Percentiles rank a stretch among this genome's conserved stretches.
Evolutionary conservation across 2,888 invertebrate species (phyloP).

Genomic region (Trissonchulus sp.): DNA sequence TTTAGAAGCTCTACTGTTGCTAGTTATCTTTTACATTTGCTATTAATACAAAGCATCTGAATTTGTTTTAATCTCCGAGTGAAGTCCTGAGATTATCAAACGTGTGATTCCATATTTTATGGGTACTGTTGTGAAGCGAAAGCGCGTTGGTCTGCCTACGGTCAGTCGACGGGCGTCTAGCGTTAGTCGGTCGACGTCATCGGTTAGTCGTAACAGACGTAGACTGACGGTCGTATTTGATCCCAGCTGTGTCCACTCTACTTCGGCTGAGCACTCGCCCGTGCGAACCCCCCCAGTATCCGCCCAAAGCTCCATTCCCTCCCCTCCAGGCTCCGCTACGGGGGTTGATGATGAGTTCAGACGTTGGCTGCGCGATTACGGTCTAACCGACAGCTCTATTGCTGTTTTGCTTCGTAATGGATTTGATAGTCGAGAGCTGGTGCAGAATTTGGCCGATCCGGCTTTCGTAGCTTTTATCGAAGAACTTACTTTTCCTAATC

Average conservation of each 20-base stretch:
- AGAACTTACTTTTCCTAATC: background rate
- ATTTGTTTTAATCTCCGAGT: no score
- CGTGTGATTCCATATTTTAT: no score
- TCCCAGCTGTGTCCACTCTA: background rate
- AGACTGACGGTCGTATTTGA: background rate
- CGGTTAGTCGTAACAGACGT: background rate
- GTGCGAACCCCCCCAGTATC: background rate
- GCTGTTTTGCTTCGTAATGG: background rate
- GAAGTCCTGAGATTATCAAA: no score
- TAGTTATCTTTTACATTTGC: no score
- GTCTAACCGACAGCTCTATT: background rate
- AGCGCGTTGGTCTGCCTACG: no score
- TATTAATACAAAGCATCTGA: no score
- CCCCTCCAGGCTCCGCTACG: no score
- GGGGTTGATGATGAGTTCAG: background rate
- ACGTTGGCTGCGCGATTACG: background rate
- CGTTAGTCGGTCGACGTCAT: background rate
- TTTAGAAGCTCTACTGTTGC: no score
- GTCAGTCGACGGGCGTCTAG: background rate
- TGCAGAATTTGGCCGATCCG: background rate
- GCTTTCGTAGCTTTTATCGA: background rate
- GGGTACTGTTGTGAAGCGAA: no score
- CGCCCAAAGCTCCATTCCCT: background rate
- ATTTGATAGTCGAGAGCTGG: background rate
- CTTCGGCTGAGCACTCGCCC: background rate